phyloP scores from a whole-genome alignment of 2,797 vertebrate genomes.

The Lacerta bilineata region DNA sequence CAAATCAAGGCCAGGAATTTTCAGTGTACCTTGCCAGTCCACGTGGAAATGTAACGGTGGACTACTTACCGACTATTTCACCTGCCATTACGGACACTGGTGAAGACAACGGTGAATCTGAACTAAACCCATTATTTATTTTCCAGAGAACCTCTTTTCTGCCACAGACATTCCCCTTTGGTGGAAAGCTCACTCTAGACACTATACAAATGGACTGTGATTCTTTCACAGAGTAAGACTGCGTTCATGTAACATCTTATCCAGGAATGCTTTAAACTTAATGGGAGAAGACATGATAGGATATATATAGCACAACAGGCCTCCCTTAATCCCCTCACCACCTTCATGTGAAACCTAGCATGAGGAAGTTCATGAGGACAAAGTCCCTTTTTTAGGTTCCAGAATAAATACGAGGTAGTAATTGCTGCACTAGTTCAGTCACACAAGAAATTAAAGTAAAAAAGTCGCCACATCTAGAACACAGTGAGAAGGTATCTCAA shows the following conservation, averaged over 20 bases:
- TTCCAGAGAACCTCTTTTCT: slow-evolving; percentile 68
- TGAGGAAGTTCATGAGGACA: background rate
- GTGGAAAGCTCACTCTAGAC: slow-evolving; percentile 87
- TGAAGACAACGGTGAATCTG: slow-evolving; percentile 64
- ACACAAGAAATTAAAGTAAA: background rate
- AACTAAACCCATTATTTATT: slow-evolving; percentile 36
- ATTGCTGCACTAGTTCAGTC: background rate
- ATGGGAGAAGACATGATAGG: background rate
- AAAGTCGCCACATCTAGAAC: background rate
- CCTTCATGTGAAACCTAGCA: background rate
- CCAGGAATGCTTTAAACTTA: background rate
- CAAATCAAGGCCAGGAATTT: slow-evolving; percentile 29
- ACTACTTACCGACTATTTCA: slow-evolving; percentile 77
- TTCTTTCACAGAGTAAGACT: slow-evolving; percentile 54
- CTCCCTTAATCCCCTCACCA: background rate
- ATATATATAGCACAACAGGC: background rate
- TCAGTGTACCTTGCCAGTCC: slow-evolving; percentile 59
- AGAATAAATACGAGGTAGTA: background rate
- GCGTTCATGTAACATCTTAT: background rate
- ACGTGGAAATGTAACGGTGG: slow-evolving; percentile 56
- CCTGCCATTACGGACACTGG: background rate
- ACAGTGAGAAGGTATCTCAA: background rate
- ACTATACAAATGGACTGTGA: slow-evolving; percentile 84
- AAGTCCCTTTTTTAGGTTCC: background rate
- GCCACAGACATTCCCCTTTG: slow-evolving; percentile 35